phyloP scores from a whole-genome alignment of 2,797 vertebrate genomes.

The Myotis daubentonii region DNA sequence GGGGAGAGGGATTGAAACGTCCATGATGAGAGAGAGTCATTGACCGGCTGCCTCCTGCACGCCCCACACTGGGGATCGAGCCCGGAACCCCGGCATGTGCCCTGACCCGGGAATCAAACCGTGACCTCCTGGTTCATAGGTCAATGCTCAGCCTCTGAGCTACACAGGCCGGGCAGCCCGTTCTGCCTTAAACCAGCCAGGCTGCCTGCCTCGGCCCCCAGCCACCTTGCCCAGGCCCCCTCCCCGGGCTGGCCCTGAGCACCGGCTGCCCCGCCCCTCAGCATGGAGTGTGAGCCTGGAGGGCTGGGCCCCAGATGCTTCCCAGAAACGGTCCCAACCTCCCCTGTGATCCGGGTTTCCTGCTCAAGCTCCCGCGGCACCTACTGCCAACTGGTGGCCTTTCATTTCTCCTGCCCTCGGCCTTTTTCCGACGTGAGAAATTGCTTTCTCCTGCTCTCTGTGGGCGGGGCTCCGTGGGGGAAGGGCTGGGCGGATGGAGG shows the following conservation, averaged over 20 bases:
- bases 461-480: slow-evolving; percentile 80
- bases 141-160: too few relatives aligned
- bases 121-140: too few relatives aligned
- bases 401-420: slow-evolving; percentile 84
- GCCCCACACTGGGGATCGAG: too few relatives aligned
- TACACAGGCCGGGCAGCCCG: not conserved
- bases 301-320: slow-evolving; percentile 80
- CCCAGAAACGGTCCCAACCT: slow-evolving; percentile 77
- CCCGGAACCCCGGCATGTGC: too few relatives aligned
- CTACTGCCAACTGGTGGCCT: slow-evolving; percentile 81
- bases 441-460: slow-evolving; percentile 76
- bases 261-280: too few relatives aligned
- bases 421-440: slow-evolving; percentile 84
- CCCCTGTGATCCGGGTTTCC: slow-evolving; percentile 82
- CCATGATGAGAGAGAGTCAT: too few relatives aligned
- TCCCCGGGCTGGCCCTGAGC: not conserved
- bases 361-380: slow-evolving; percentile 78
- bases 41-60: too few relatives aligned
- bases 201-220: not conserved
- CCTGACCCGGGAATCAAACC: too few relatives aligned
- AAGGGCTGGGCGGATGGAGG: not conserved
- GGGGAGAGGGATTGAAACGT: too few relatives aligned
- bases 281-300: slow-evolving; percentile 1
- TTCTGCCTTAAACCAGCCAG: fast-evolving
- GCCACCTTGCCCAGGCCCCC: fast-evolving